phyloP scores from a whole-genome alignment of 2,888 invertebrate genomes.

The Himalopsyche anomala region DNA sequence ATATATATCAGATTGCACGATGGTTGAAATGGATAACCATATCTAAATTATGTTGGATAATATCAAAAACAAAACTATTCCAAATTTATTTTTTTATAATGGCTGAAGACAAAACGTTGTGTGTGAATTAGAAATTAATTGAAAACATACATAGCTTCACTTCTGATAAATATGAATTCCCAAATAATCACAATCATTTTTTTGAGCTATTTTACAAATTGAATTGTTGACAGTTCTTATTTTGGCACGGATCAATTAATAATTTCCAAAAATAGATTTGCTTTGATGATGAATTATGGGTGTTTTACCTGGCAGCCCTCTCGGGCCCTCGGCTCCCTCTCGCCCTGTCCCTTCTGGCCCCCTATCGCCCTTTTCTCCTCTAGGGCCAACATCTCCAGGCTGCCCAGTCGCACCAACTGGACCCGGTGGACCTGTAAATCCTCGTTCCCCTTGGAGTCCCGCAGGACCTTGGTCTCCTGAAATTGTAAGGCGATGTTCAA shows the following conservation, averaged over 20 bases:
- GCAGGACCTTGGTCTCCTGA: conserved; percentile 81
- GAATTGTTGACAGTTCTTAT: neutral
- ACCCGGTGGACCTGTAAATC: conserved; percentile 85
- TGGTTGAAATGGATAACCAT: no score
- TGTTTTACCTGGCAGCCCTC: conserved; percentile 80
- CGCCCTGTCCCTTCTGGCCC: conserved; percentile 84
- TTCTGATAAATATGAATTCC: no score
- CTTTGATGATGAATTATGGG: neutral
- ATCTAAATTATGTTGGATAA: no score
- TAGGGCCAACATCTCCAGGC: conserved; percentile 80
- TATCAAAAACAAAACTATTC: no score
- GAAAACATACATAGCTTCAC: no score
- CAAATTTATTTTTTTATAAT: no score
- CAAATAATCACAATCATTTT: no score
- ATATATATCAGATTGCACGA: no score
- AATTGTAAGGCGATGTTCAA: conserved; percentile 45
- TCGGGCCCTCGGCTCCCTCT: conserved; percentile 84
- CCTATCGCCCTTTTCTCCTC: conserved; percentile 85
- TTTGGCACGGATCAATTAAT: no score
- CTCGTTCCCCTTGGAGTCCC: conserved; percentile 81
- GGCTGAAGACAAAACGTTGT: no score
- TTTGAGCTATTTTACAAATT: conserved; percentile 53
- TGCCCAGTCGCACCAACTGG: conserved; percentile 82
- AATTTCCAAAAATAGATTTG: neutral
- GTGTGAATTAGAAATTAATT: no score